Base-by-base conservation (phyloP, 1,140 invertebrate species). In the Mycetomoellerius zeteki region DNA sequence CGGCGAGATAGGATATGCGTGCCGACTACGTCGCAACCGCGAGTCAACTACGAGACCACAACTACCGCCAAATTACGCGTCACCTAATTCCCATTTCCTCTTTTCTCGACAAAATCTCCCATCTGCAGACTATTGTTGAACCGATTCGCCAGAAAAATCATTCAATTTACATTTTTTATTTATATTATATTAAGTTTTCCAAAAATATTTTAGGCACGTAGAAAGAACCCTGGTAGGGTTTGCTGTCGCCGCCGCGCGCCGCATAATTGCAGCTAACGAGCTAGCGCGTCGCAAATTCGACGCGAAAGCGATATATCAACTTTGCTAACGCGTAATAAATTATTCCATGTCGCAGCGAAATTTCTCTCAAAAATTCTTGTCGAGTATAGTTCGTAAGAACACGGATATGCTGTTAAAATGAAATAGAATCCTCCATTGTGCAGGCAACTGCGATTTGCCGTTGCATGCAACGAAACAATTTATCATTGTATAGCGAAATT, bases 1-100 rank as follows among this genome's bases (percentile, higher is more conserved):
- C 93, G 82, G 94, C 85, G 93, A 94, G 92, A 95, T 95, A 94
- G 92, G 93, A 94, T 91, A 82, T 91, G 87, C 86, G 90, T 88
- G 94, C 80, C 86, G 89, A 90, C 75, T 89, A 85, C 75, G 65
- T 85, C 62, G 27, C 52, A 60, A 37, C 33, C 33, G 33, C 33
- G 52, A 56, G 3, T 54, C 52, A 62, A 76, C 75, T 64, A 33
- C 60, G 50, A 89, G 56, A 88, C 37, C n/a, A 54, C 30, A 33
- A 37, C 7, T 37, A 37, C 8, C 50, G 69, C 56, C 67, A 72
- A 71, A 81, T 24, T 33, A 24, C 8, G 21, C 78, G 43, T 69
- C 52, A 33, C 16, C 52, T 58, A 72, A 12, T 82, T 47, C 16
- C 16, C 52, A 4, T 30, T 72, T 72, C 19, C 33, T 72, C 21